Conservation (phyloP, 1,140 invertebrate species). For the Drosophila arizonae region DNA sequence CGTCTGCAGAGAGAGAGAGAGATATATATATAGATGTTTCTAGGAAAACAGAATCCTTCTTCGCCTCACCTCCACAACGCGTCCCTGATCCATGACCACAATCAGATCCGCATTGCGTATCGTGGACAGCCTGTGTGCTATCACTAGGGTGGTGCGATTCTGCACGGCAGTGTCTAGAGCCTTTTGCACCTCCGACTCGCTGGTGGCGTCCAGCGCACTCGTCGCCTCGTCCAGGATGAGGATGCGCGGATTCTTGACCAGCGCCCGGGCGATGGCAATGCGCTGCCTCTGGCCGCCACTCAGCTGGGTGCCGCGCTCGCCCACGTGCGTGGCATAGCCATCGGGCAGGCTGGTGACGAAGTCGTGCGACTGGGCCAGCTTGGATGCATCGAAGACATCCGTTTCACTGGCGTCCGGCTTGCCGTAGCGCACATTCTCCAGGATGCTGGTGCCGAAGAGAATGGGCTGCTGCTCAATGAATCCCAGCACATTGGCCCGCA, state of each 20-base stretch:
- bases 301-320: constrained; percentile 93
- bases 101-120: constrained; percentile 94
- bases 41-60: neutral
- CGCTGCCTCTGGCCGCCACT: constrained; percentile 96
- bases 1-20: constrained; percentile 82
- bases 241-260: constrained; percentile 93
- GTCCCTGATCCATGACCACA: constrained; percentile 91
- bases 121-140: constrained; percentile 95
- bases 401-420: constrained; percentile 88
- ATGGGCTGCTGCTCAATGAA: constrained; percentile 97
- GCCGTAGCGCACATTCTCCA: constrained; percentile 97
- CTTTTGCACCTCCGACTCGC: constrained; percentile 93
- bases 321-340: constrained; percentile 94
- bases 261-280: constrained; percentile 94
- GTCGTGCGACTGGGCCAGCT: constrained; percentile 94
- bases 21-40: neutral
- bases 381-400: constrained; percentile 88
- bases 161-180: constrained; percentile 90
- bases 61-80: constrained; percentile 89
- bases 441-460: constrained; percentile 94
- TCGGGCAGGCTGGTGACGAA: constrained; percentile 94
- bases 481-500: constrained; percentile 91
- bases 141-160: constrained; percentile 93
- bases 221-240: constrained; percentile 96
- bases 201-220: constrained; percentile 94